A percentile compares a stretch with the other conserved stretches of the same genome.
Conservation (phyloP, 2,797 vertebrate genomes). For the Gymnocypris eckloni region DNA sequence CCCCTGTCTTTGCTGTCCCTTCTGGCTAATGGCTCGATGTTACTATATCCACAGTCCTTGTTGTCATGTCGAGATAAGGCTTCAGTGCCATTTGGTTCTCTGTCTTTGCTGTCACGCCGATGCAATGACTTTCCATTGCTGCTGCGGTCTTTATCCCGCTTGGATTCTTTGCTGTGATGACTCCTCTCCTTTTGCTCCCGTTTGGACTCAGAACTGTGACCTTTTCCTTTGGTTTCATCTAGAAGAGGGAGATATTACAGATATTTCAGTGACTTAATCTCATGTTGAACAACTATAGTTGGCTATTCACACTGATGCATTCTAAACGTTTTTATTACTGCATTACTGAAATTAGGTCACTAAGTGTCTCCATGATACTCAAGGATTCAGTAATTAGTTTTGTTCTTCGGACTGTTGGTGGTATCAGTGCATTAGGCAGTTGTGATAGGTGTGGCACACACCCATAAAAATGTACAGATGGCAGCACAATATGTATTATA, state of each 20-base stretch:
- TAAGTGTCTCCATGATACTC: conserved; percentile 66
- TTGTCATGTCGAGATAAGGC: conserved; percentile 52
- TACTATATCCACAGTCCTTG: conserved; percentile 54
- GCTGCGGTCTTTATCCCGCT: conserved; percentile 79
- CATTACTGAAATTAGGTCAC: conserved; percentile 61
- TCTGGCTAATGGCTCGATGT: conserved; percentile 38
- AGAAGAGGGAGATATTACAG: conserved; percentile 52
- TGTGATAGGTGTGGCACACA: conserved; percentile 10
- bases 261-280: conserved; percentile 4
- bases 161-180: conserved; percentile 72
- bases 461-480: not conserved
- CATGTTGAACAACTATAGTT: not conserved
- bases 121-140: conserved; percentile 51
- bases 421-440: not conserved
- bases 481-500: not conserved
- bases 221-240: conserved; percentile 87
- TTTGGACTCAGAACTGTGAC: conserved; percentile 79
- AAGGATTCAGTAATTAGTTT: conserved; percentile 9
- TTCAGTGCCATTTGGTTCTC: conserved; percentile 60
- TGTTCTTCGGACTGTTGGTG: conserved; percentile 3
- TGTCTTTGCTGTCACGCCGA: conserved; percentile 71
- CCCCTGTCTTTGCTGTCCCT: conserved; percentile 58
- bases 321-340: conserved; percentile 29
- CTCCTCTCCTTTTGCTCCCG: conserved; percentile 80
- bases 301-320: not conserved